Evolutionary conservation across 2,113 vertebrate species (phyloP).

Genomic region (Hemiprocne comata): DNA sequence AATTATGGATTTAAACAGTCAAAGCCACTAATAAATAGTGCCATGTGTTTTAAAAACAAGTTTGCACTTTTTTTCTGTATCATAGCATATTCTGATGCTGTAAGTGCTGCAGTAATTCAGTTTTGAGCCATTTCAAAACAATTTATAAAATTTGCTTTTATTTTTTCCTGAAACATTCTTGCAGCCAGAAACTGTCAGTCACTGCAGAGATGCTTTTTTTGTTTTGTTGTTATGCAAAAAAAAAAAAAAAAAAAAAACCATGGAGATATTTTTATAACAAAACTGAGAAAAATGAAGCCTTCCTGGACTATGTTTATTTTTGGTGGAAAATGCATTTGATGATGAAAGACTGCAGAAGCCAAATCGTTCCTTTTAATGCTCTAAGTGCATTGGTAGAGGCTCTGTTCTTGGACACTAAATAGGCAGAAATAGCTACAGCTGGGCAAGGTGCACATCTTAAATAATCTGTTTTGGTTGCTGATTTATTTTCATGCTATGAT

Average conservation of each 20-base stretch:
- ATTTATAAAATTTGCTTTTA: not conserved
- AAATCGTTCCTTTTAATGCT: not conserved
- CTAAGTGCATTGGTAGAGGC: rapidly evolving
- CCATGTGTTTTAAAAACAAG: not conserved
- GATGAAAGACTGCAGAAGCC: not conserved
- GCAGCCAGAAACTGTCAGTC: not conserved
- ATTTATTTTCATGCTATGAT: not conserved
- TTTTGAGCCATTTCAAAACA: not conserved
- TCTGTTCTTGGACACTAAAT: not conserved
- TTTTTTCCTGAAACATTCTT: not conserved
- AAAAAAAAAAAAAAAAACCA: no score
- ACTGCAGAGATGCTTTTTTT: not conserved
- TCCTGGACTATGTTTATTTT: not conserved
- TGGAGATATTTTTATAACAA: not conserved
- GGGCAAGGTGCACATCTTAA: not conserved
- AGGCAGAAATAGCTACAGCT: not conserved
- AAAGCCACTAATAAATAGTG: not conserved
- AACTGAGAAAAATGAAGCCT: not conserved
- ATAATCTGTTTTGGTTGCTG: not conserved
- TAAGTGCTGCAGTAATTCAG: not conserved
- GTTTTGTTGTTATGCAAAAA: not conserved
- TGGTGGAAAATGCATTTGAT: not conserved
- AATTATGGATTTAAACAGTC: not conserved
- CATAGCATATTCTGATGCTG: not conserved
- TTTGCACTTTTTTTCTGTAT: not conserved